Evolutionary conservation across 2,888 invertebrate genomes (phyloP).

Genomic region (Carabus problematicus): DNA sequence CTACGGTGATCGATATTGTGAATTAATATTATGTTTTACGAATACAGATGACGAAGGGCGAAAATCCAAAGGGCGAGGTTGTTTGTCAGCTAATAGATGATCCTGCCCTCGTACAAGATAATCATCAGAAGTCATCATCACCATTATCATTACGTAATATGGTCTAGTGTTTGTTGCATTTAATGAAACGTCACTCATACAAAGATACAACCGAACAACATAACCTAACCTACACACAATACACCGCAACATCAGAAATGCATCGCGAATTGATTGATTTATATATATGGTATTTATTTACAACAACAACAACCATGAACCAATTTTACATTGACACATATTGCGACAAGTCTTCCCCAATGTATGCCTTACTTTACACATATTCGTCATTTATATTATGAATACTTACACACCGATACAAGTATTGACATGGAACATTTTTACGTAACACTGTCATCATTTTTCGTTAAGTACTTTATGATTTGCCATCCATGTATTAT

Average conservation of each 20-base stretch:
- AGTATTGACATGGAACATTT: neutral
- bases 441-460: slow-evolving; percentile 6
- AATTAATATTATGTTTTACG: slow-evolving; percentile 49
- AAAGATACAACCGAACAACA: neutral
- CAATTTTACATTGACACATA: slow-evolving; percentile 30
- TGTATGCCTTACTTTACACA: slow-evolving; percentile 46
- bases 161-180: slow-evolving; percentile 12
- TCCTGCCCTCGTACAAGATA: slow-evolving; percentile 47
- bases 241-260: no score
- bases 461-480: neutral
- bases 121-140: slow-evolving; percentile 44
- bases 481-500: slow-evolving; percentile 5
- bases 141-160: slow-evolving; percentile 43
- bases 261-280: neutral
- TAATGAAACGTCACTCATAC: no score
- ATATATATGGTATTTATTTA: neutral
- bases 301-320: neutral
- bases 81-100: slow-evolving; percentile 70
- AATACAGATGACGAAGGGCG: slow-evolving; percentile 69
- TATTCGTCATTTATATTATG: slow-evolving; percentile 29
- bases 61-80: slow-evolving; percentile 70
- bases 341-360: slow-evolving; percentile 46
- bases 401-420: no score
- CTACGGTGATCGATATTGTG: neutral
- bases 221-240: neutral